Conservation (phyloP, 2,113 vertebrate genomes). For the Etia nguti region DNA sequence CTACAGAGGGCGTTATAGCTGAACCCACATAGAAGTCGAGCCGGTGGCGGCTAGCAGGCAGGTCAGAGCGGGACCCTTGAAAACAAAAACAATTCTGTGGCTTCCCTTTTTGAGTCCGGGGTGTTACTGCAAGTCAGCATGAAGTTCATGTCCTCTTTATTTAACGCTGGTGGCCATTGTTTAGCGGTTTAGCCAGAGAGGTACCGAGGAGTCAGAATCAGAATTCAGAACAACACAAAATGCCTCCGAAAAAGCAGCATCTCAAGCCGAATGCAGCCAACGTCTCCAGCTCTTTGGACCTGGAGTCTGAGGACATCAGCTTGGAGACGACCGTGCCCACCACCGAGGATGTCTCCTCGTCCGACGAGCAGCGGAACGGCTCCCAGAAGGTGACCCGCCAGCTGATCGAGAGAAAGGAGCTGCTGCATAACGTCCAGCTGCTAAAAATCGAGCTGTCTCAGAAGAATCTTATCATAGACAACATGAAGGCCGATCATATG, state of each 20-base stretch:
- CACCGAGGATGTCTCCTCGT: conserved; percentile 91
- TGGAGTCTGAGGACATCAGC: conserved; percentile 95
- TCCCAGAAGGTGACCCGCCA: conserved; percentile 85
- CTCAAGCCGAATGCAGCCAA: conserved; percentile 72
- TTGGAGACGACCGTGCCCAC: conserved; percentile 94
- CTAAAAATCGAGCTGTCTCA: conserved; percentile 93
- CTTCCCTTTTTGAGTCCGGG: accelerated
- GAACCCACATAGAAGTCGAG: neutral
- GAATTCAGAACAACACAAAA: conserved; percentile 24
- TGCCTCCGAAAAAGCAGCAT: conserved; percentile 79
- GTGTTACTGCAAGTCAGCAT: accelerated
- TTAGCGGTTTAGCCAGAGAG: neutral
- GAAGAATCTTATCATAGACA: conserved; percentile 91
- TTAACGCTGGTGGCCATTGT: neutral
- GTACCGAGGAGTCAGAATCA: neutral
- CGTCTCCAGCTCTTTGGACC: conserved; percentile 87
- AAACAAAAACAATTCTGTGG: neutral
- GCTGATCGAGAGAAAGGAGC: conserved; percentile 88
- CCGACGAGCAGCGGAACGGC: conserved; percentile 83
- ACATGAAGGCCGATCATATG: conserved; percentile 90
- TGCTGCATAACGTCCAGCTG: conserved; percentile 87
- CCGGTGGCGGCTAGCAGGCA: conserved; percentile 26
- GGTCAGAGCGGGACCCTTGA: conserved; percentile 56
- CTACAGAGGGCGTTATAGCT: neutral
- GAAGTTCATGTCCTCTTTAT: neutral